Evolutionary conservation across 1,140 invertebrate genomes (phyloP), one percentile per base, ranked within the genome.

Genomic region (Caenorhabditis tropicalis): DNA sequence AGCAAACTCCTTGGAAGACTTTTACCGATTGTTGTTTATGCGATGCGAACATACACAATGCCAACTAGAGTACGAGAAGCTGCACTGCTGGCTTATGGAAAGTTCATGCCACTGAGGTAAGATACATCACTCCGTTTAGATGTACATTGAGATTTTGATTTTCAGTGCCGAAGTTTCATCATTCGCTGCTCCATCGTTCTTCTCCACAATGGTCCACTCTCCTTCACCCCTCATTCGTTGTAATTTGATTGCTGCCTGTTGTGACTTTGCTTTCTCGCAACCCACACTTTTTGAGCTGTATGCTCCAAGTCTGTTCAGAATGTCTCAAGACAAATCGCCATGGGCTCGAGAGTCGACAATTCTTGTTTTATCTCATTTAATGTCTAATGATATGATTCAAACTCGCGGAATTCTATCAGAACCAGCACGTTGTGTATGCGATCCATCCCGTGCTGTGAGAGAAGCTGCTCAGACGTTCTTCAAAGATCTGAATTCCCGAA

Each of bases 211-310:
- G 65, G n/a, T 43, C 7, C 21, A 24, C 6, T 74, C 65, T 31
- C 3, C 29, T 2, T 43, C 36, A 12, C 9, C n/a, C 43, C 19
- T 74, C 2, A 9, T 24, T 43, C 36, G 65, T 12, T 74, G 65
- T 15, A 74, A 74, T 74, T 43, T 74, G 36, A 24, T 74, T 43
- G 65, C 65, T 74, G 36, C 65, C 4, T 74, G 65, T 36, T 74
- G 65, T 43, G 65, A 74, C 33, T 74, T 74, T 43, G 65, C 65
- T 3, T 74, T 74, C 33, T 12, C 65, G 4, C 65, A 74, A 24
- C 65, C 65, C n/a, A 74, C 65, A 46, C 36, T 74, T n/a, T 74
- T 74, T 29, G 65, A 74, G n/a, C 65, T 74, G 10, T 74, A 43
- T 24, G 65, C 65, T 74, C 65, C 33, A 2, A 74, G 36, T 46